Conservation (phyloP, 2,113 vertebrate species). For the Morone saxatilis region DNA sequence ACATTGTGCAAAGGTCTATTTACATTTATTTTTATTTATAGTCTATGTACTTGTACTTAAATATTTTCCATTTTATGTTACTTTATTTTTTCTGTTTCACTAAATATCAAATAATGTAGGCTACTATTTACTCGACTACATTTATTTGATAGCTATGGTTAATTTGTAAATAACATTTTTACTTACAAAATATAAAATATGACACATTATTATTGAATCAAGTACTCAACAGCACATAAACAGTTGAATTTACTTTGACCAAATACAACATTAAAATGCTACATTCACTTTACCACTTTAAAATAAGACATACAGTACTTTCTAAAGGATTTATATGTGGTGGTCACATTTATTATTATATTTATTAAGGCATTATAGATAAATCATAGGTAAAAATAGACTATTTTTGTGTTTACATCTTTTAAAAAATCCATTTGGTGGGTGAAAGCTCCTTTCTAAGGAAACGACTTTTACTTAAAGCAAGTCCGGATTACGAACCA, state of each 20-base stretch:
- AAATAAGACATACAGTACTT: too few relatives aligned
- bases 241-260: neutral
- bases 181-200: neutral
- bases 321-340: neutral
- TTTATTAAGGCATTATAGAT: neutral
- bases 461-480: neutral
- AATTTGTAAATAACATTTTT: neutral
- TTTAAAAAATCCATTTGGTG: conserved; percentile 1
- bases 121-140: neutral
- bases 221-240: neutral
- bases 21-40: too few relatives aligned
- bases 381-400: neutral
- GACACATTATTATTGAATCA: neutral
- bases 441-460: neutral
- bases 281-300: neutral
- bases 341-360: neutral
- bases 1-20: neutral
- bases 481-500: neutral
- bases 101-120: neutral
- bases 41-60: neutral
- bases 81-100: neutral
- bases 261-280: neutral
- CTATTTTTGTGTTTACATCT: neutral
- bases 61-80: neutral
- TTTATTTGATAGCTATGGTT: neutral